Evolutionary conservation across 2,888 invertebrate species (phyloP).

Genomic region (Drosophila macrothrix): DNA sequence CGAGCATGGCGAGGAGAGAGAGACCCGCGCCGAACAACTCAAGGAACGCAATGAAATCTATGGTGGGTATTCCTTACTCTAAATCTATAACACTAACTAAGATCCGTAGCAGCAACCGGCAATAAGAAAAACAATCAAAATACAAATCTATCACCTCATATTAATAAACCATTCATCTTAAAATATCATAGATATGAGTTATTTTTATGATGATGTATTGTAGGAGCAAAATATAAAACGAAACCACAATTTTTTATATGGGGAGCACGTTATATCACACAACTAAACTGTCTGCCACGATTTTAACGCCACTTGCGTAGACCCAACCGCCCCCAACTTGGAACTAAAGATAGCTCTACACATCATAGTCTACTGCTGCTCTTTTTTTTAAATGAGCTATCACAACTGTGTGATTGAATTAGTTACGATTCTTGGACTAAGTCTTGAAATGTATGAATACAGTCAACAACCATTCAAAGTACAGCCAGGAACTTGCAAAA

Average conservation of each 20-base stretch:
- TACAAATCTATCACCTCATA: slow-evolving; percentile 6
- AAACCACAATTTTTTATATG: slow-evolving; percentile 24
- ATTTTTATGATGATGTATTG: slow-evolving; percentile 29
- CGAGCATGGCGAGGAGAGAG: slow-evolving; percentile 90
- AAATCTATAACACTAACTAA: not conserved
- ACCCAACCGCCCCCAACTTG: slow-evolving; percentile 33
- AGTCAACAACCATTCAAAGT: not conserved
- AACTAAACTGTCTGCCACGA: slow-evolving; percentile 60
- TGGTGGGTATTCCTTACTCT: slow-evolving; percentile 86
- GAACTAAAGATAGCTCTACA: slow-evolving; percentile 20
- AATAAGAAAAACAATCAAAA: not conserved
- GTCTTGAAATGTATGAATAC: not conserved
- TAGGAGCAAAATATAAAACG: not conserved
- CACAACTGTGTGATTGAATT: not conserved
- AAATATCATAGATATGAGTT: slow-evolving; percentile 33
- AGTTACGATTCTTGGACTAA: not conserved
- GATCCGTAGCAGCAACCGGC: too few relatives aligned
- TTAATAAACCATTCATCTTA: not conserved
- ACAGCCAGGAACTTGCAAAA: too few relatives aligned
- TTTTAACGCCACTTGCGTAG: slow-evolving; percentile 39
- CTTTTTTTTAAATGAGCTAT: not conserved
- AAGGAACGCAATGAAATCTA: slow-evolving; percentile 89
- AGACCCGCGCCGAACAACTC: slow-evolving; percentile 87
- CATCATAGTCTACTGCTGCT: not conserved
- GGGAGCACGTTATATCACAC: slow-evolving; percentile 64